These are phyloP conservation scores for Rhinogobius similis DNA, from an alignment of 2,113 vertebrate species.

Conservation along the genomic window DNA sequence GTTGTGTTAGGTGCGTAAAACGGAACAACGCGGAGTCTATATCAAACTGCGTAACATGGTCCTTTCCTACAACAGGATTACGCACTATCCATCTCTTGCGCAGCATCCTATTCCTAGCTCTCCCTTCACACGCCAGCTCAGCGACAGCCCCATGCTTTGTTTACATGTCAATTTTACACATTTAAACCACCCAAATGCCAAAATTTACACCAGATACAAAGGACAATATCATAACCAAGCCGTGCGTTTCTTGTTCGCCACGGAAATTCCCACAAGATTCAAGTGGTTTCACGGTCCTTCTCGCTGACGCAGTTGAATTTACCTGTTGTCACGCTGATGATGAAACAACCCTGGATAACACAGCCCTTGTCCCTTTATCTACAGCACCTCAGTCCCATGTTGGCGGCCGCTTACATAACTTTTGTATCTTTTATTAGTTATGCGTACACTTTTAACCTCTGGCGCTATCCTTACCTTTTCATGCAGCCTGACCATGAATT, in stretches of 20 bases:
- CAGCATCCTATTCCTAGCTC: slow-evolving; percentile 75
- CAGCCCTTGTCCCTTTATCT: background rate
- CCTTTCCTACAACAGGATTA: slow-evolving; percentile 68
- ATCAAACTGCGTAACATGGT: slow-evolving; percentile 73
- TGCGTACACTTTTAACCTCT: slow-evolving; percentile 34
- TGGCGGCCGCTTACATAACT: background rate
- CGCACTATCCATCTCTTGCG: slow-evolving; percentile 73
- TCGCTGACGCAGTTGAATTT: slow-evolving; percentile 81
- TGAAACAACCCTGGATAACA: slow-evolving; percentile 39
- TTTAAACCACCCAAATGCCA: slow-evolving; percentile 8
- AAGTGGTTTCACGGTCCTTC: slow-evolving; percentile 53
- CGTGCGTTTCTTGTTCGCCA: slow-evolving; percentile 39
- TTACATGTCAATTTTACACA: slow-evolving; percentile 50
- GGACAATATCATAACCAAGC: slow-evolving; percentile 13
- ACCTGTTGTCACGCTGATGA: slow-evolving; percentile 70
- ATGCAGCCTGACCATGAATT: slow-evolving; percentile 51
- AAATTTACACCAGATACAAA: slow-evolving; percentile 20
- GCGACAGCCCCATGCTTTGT: slow-evolving; percentile 52
- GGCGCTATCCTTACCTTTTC: slow-evolving; percentile 34
- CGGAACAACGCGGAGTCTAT: slow-evolving; percentile 23
- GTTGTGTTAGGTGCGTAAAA: background rate
- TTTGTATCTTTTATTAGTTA: slow-evolving; percentile 18
- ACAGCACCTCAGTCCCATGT: background rate
- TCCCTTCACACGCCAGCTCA: slow-evolving; percentile 66
- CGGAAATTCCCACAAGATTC: slow-evolving; percentile 66